These are phyloP conservation scores for Glyptemys insculpta DNA, from an alignment of 2,797 vertebrate species.

Conservation along the genomic window DNA sequence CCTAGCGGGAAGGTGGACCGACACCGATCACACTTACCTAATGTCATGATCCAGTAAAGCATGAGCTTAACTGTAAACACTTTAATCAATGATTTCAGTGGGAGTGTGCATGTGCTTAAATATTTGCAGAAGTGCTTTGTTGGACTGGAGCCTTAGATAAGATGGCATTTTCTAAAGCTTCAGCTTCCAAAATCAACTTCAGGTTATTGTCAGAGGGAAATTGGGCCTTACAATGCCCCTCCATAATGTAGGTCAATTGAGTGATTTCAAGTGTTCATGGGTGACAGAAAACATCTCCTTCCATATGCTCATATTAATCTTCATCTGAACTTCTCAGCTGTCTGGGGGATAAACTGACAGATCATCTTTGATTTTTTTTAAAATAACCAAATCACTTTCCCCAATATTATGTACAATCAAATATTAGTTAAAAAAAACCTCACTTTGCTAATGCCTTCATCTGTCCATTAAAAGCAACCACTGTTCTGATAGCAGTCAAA, in stretches of 20 bases:
- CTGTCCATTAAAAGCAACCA: constrained; percentile 88
- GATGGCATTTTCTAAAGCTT: not conserved
- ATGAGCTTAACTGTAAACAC: constrained; percentile 16
- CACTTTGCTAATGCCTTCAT: constrained; percentile 78
- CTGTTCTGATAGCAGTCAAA: constrained; percentile 85
- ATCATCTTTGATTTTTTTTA: not conserved
- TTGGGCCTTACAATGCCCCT: not conserved
- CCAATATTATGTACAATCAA: not conserved
- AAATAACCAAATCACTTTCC: not conserved
- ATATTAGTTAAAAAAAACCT: not conserved
- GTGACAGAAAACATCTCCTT: not conserved
- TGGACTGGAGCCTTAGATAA: not conserved
- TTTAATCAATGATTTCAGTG: constrained; percentile 22
- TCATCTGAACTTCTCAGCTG: not conserved
- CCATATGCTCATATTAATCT: not conserved
- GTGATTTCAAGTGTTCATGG: not conserved
- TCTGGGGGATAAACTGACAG: not conserved
- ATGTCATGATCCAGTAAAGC: not conserved
- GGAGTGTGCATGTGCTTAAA: not conserved
- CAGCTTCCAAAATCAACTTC: not conserved
- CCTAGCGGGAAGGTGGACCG: too few relatives aligned
- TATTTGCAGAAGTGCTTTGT: not conserved
- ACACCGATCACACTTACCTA: too few relatives aligned
- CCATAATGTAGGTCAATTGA: not conserved
- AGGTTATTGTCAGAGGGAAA: not conserved